Percentiles rank a stretch among this genome's conserved stretches.
Evolutionary conservation across 2,113 vertebrate species (phyloP).

Genomic region (Datnioides undecimradiatus): DNA sequence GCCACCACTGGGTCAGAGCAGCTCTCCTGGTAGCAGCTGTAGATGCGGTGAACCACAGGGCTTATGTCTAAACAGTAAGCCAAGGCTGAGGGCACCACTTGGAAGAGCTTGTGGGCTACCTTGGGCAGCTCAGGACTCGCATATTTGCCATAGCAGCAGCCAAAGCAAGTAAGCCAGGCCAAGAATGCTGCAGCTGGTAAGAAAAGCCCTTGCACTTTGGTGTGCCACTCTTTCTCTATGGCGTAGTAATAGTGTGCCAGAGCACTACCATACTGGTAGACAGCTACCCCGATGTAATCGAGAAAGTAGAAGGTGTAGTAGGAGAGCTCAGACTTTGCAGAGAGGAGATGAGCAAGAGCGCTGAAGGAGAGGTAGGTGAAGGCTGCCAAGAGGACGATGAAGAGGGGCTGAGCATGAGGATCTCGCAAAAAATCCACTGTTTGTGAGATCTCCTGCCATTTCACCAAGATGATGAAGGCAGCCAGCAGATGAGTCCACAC

Average conservation of each 20-base stretch:
- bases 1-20: conserved; percentile 84
- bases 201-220: conserved; percentile 84
- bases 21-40: conserved; percentile 77
- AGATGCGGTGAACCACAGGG: conserved; percentile 92
- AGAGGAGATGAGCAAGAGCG: conserved; percentile 92
- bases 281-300: conserved; percentile 94
- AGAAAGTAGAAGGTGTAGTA: conserved; percentile 96
- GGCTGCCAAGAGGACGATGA: conserved; percentile 89
- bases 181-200: conserved; percentile 87
- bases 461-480: conserved; percentile 87
- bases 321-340: conserved; percentile 95
- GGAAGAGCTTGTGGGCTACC: conserved; percentile 87
- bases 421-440: conserved; percentile 91
- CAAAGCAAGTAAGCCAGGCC: conserved; percentile 93
- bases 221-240: conserved; percentile 90
- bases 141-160: conserved; percentile 95
- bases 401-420: conserved; percentile 90
- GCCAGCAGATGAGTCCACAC: conserved; percentile 95
- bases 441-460: conserved; percentile 86
- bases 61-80: conserved; percentile 95
- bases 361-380: conserved; percentile 93
- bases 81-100: conserved; percentile 92
- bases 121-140: conserved; percentile 81
- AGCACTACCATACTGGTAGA: conserved; percentile 95
- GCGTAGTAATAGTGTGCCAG: conserved; percentile 93